Conservation (phyloP, 2,113 vertebrate species). For the Oceanites oceanicus region DNA sequence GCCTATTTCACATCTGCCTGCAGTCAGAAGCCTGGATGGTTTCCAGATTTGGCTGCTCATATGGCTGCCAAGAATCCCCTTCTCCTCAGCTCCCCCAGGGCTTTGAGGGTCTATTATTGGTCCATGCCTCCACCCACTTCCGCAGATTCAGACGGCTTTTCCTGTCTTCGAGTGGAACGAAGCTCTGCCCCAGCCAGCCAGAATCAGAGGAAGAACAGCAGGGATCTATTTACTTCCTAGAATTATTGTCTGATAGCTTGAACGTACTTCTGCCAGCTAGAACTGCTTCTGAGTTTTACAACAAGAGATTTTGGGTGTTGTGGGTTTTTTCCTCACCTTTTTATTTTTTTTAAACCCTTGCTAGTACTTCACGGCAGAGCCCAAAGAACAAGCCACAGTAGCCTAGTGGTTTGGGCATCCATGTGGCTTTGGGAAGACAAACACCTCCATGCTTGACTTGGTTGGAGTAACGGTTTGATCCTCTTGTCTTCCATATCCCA, state of each 20-base stretch:
- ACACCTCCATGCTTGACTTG: not conserved
- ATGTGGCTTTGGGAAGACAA: not conserved
- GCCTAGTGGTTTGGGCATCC: not conserved
- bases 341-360: not conserved
- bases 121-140: slow-evolving; percentile 52
- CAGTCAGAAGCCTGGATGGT: not conserved
- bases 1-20: not conserved
- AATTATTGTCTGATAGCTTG: slow-evolving; percentile 44
- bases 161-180: not conserved
- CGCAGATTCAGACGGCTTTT: slow-evolving; percentile 40
- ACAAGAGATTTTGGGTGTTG: not conserved
- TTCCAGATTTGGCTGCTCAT: not conserved
- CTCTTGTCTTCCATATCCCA: not conserved
- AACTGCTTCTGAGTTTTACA: not conserved
- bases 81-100: not conserved
- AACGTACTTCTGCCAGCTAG: slow-evolving; percentile 11
- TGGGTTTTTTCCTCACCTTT: not conserved
- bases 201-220: slow-evolving; percentile 60
- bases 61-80: slow-evolving; percentile 4
- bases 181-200: slow-evolving; percentile 20
- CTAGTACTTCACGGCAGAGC: not conserved
- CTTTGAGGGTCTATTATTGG: slow-evolving; percentile 39
- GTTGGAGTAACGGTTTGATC: not conserved
- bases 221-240: slow-evolving; percentile 45
- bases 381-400: not conserved